Evolutionary conservation across 2,113 vertebrate genomes (phyloP).

Genomic region (Apeltes quadracus): DNA sequence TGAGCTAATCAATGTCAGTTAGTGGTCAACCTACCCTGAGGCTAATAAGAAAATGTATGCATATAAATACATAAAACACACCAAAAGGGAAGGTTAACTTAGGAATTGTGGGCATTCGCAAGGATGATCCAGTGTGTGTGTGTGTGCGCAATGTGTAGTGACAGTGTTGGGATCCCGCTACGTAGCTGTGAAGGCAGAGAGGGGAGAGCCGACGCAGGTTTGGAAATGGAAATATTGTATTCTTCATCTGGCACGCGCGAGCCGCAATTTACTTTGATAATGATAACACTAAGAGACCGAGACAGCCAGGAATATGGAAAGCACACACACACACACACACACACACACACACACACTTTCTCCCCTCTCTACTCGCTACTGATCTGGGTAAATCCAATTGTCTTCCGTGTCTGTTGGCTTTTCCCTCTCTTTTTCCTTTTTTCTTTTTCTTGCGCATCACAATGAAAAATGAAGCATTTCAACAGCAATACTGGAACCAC

Average conservation of each 20-base stretch:
- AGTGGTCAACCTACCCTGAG: background rate
- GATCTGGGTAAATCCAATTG: conserved; percentile 29
- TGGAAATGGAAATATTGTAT: conserved; percentile 74
- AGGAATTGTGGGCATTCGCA: background rate
- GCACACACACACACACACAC: conserved; percentile 38
- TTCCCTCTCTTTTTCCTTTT: conserved; percentile 11
- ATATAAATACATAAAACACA: background rate
- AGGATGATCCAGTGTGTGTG: conserved; percentile 63
- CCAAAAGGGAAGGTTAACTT: conserved; percentile 23
- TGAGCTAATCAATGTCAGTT: background rate
- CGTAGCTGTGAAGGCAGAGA: conserved; percentile 41
- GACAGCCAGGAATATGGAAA: conserved; percentile 61
- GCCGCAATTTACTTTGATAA: conserved; percentile 72
- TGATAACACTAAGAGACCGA: conserved; percentile 72
- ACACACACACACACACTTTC: conserved; percentile 22
- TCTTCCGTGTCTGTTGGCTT: conserved; percentile 10
- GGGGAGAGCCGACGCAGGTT: conserved; percentile 40
- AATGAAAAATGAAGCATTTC: conserved; percentile 2
- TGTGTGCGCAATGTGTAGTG: conserved; percentile 61
- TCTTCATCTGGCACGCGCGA: conserved; percentile 65
- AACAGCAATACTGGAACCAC: background rate
- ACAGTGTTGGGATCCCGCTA: conserved; percentile 71
- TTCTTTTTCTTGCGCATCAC: too few species aligned
- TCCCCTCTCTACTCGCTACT: conserved; percentile 21
- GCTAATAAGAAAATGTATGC: background rate